phyloP scores from a whole-genome alignment of 2,113 vertebrate genomes.

The Uropsilus gracilis region DNA sequence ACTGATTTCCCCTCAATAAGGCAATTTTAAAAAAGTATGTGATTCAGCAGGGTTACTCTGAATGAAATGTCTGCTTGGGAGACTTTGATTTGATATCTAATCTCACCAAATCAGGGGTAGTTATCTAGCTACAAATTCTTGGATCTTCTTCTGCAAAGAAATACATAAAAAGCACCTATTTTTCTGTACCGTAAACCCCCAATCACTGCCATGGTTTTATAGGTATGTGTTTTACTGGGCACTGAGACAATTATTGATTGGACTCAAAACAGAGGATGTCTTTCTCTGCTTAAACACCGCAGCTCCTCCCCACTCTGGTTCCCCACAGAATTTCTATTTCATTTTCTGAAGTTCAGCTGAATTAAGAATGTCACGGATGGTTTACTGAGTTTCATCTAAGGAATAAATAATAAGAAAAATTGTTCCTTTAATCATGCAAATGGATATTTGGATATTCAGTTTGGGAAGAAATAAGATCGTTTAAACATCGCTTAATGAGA shows the following conservation, averaged over 20 bases:
- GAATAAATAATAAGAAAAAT: constrained; percentile 58
- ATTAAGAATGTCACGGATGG: constrained; percentile 71
- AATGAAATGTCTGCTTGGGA: not conserved
- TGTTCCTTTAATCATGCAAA: constrained; percentile 29
- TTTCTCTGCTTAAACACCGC: not conserved
- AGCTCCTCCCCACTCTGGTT: not conserved
- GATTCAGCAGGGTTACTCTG: not conserved
- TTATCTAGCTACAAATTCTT: not conserved
- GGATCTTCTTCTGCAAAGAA: not conserved
- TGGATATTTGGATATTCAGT: not conserved
- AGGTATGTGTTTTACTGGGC: not conserved
- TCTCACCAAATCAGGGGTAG: not conserved
- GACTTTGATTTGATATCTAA: not conserved
- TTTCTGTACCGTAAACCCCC: not conserved
- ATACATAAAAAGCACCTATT: not conserved
- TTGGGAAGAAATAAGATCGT: constrained; percentile 39
- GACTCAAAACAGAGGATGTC: not conserved
- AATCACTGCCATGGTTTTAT: not conserved
- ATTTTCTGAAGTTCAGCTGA: constrained; percentile 76
- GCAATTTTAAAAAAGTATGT: not conserved
- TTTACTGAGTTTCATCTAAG: constrained; percentile 75
- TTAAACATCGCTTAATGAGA: constrained; percentile 12
- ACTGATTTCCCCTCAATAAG: too few relatives aligned
- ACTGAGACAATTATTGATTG: constrained; percentile 39
- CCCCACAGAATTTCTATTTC: not conserved